Evolutionary conservation across 2,797 vertebrate species (phyloP).

Genomic region (Sardinella longiceps): DNA sequence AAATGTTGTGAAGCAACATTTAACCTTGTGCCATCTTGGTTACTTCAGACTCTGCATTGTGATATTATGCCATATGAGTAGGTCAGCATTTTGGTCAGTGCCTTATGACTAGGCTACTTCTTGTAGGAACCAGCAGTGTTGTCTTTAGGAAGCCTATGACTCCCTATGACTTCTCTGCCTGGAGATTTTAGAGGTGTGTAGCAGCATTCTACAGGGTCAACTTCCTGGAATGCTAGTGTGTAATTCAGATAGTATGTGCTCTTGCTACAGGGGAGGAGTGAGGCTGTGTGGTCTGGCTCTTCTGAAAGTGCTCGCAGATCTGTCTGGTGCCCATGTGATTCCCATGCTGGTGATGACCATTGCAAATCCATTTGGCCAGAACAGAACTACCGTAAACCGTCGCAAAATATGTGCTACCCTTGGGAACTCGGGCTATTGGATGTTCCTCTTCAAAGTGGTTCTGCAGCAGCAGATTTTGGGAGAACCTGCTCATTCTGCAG

Average conservation of each 20-base stretch:
- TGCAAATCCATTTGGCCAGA: neutral
- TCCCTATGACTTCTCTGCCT: neutral
- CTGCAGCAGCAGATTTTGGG: neutral
- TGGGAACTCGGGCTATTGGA: too few relatives aligned
- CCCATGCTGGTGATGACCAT: neutral
- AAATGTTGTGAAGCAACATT: constrained; percentile 12
- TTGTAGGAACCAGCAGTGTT: neutral
- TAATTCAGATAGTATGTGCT: neutral
- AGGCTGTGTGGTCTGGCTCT: neutral
- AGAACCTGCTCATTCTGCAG: neutral
- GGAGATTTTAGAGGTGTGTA: neutral
- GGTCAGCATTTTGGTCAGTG: neutral
- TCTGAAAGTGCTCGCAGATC: neutral
- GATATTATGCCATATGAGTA: neutral
- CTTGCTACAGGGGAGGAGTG: neutral
- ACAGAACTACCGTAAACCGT: neutral
- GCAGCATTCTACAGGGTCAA: neutral
- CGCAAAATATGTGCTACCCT: neutral
- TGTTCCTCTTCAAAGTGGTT: neutral
- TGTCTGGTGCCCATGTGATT: neutral
- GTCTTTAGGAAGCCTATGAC: neutral
- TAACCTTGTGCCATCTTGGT: neutral
- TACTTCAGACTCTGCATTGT: neutral
- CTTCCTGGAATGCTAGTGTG: neutral
- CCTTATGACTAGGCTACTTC: neutral